Evolutionary conservation across 64 coral and sea anemone genomes (phyloP), one percentile per base, ranked within the genome.

Genomic region (Platygyra sinensis): DNA sequence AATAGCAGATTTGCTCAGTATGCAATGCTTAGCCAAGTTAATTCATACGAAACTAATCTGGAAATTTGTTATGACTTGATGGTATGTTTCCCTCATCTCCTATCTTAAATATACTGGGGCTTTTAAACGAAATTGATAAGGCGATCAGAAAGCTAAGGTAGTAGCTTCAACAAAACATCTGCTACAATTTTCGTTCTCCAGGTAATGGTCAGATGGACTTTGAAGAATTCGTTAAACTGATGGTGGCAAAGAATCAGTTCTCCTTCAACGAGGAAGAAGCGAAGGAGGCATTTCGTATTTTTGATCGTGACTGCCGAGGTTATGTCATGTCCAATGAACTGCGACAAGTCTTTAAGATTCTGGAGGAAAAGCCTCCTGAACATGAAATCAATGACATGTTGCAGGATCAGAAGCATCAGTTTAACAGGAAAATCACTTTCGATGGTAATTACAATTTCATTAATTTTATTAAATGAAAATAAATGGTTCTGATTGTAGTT

Each of bases 151-250:
- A 46, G 33, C 33, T 36, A 36, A 36, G 42, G 42, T 46, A 46
- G 42, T 46, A 46, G 42, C 42, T 6, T 46, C 3, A 46, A 46
- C 42, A 46, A 46, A 7, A 46, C n/a, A 3, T 46, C 42, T 46
- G 2, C 6, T 46, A 46, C 42, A 6, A 69, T 36, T 12, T 49
- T 30, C 7, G 49, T 78, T 36, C 5, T 75, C 20, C 52, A 92
- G 90, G 90, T 5, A 92, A 92, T 30, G 90, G 90, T 29, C 90
- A 87, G 39, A 92, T 92, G 90, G 84, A 92, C 55, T 92, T 92
- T 65, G 82, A 87, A n/a, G 90, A 92, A 86, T 92, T 92, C 52
- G 83, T 87, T 0, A 92, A 92, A 51, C 75, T 92, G 8, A 92
- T 92, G 90, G 77, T 87, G 42, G 76, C 83, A 18, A 80, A 92